A percentile compares a stretch with the other conserved stretches of the same genome.
phyloP scores from a whole-genome alignment of 2,888 invertebrate genomes.

The Dolichopus griseipennis region DNA sequence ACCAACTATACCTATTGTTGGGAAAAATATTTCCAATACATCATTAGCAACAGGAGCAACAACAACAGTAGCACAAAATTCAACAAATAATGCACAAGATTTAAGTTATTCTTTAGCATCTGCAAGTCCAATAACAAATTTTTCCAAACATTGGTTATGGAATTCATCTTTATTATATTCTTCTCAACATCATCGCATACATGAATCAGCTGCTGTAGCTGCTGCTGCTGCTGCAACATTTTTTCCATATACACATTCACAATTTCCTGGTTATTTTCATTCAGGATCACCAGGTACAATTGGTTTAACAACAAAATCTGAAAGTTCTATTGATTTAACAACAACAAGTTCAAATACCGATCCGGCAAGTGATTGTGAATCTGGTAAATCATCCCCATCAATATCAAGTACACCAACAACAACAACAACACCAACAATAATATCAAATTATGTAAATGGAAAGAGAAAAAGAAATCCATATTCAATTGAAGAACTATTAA shows the following conservation, averaged over 20 bases:
- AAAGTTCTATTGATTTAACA: conserved; percentile 40
- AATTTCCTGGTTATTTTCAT: conserved; percentile 29
- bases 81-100: conserved; percentile 29
- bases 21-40: conserved; percentile 14
- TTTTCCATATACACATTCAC: conserved; percentile 28
- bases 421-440: conserved; percentile 22
- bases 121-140: conserved; percentile 22
- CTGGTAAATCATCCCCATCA: conserved; percentile 42
- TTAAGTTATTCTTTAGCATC: conserved; percentile 32
- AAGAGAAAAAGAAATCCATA: conserved; percentile 64
- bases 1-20: conserved; percentile 31
- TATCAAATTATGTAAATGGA: conserved; percentile 29
- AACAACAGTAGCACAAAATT: conserved; percentile 18
- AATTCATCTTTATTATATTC: conserved; percentile 42
- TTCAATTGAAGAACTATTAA: conserved; percentile 76
- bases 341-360: conserved; percentile 33
- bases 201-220: conserved; percentile 28
- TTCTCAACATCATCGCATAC: conserved; percentile 32
- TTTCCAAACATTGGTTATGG: conserved; percentile 44
- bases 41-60: conserved; percentile 2
- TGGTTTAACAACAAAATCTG: conserved; percentile 33
- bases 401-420: conserved; percentile 24
- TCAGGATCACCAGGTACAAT: conserved; percentile 19
- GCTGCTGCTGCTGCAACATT: conserved; percentile 22
- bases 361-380: conserved; percentile 41